Percentiles rank a stretch among this genome's conserved stretches.
Conservation (phyloP, 2,113 vertebrate genomes). For the Empidonax traillii region DNA sequence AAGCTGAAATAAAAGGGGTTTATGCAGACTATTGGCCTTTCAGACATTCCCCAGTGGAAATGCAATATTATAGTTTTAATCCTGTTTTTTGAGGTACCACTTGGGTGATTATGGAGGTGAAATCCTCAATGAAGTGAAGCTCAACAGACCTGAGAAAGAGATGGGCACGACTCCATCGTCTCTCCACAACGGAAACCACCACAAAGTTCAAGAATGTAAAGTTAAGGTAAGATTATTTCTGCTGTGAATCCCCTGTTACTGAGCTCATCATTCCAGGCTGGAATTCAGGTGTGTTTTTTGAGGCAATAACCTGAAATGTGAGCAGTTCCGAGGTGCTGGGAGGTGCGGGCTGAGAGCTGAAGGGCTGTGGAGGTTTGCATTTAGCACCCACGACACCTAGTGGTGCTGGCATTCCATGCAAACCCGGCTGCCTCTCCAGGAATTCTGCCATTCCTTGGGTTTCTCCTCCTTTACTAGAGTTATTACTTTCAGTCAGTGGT, state of each 20-base stretch:
- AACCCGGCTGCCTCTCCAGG: not conserved
- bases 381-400: conserved; percentile 65
- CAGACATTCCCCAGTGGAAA: not conserved
- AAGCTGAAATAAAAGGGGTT: not conserved
- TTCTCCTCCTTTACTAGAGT: not conserved
- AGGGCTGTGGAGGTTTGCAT: not conserved
- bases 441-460: accelerated
- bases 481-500: not conserved
- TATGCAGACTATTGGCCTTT: not conserved
- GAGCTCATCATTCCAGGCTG: accelerated
- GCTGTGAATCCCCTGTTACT: not conserved
- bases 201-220: conserved; percentile 86
- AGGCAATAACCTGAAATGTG: not conserved
- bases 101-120: conserved; percentile 91
- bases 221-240: conserved; percentile 77
- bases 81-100: conserved; percentile 79
- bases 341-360: not conserved
- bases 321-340: not conserved
- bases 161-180: conserved; percentile 74
- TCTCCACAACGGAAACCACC: conserved; percentile 85
- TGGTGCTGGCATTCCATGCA: not conserved
- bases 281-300: accelerated
- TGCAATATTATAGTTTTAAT: not conserved
- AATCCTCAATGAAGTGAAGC: conserved; percentile 86
- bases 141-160: conserved; percentile 85